Evolutionary conservation across 2,797 vertebrate species (phyloP), one percentile per base, ranked within the genome.

Genomic region (Enteromius paludinosus): DNA sequence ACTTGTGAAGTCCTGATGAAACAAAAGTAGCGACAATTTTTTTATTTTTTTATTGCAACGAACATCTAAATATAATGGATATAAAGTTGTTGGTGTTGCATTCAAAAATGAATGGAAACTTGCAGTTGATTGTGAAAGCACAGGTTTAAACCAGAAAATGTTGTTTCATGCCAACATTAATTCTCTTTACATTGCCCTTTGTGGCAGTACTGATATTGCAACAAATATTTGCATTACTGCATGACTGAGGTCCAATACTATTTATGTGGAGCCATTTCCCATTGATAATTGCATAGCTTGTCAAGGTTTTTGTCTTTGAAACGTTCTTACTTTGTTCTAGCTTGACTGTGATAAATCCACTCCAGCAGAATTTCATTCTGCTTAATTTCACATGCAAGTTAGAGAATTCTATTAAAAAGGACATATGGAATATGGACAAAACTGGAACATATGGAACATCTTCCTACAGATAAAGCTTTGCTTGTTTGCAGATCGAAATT

Each of bases 351-450:
- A 92, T 93, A 92, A 93, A 94, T 94, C 85, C 75, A 85, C 88
- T 91, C 47, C 45, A 85, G 78, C 52, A 20, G 79, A 82, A 83
- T 88, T 83, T 90, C 87, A 89, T 92, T 93, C 90, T 89, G 90
- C 85, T 85, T 87, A 94, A 92, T 93, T 92, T 91, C 90, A 89
- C 84, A 94, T 95, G 94, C 92, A 94, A 95, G 94, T 93, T 79
- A 91, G 90, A 91, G 86, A 87, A 92, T 91, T 87, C 84, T 66
- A 38, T 38, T 8, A 33, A 33, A 33, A 33, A n/a, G n/a, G n/a
- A n/a, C n/a, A n/a, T n/a, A n/a, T n/a, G n/a, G n/a, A n/a, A n/a
- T n/a, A n/a, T n/a, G n/a, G n/a, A n/a, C n/a, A n/a, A n/a, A n/a
- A n/a, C 23, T n/a, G 10, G 33, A 72, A 56, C 54, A 65, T 43